Conservation (phyloP, 2,797 vertebrate species). For the Dromococcyx pavoninus region DNA sequence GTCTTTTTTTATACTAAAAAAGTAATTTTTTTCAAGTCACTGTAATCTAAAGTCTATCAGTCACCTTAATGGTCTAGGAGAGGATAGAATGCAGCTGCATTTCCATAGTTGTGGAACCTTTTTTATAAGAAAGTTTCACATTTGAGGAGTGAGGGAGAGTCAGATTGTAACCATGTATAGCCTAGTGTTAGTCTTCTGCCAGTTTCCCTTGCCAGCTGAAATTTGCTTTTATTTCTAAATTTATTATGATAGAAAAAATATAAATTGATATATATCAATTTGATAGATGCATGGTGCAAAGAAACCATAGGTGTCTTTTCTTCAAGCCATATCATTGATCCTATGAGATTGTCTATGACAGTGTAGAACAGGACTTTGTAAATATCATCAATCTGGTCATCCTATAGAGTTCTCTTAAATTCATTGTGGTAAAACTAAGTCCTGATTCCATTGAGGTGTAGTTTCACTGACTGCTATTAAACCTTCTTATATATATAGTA, state of each 20-base stretch:
- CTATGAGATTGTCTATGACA: background rate
- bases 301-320: background rate
- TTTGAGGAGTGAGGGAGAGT: background rate
- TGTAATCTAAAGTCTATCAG: constrained; percentile 15
- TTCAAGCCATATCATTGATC: background rate
- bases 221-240: background rate
- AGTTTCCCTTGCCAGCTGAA: background rate
- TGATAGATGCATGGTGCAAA: background rate
- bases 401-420: background rate
- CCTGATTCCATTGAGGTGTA: background rate
- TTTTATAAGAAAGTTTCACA: constrained; percentile 6
- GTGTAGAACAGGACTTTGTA: background rate
- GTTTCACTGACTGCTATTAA: background rate
- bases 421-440: background rate
- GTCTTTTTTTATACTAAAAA: constrained; percentile 3
- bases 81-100: constrained; percentile 14
- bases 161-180: background rate
- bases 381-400: background rate
- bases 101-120: background rate
- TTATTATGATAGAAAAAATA: background rate
- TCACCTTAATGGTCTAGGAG: constrained; percentile 20
- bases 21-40: constrained; percentile 32
- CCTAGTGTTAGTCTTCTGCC: background rate
- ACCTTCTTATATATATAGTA: background rate
- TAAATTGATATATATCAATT: background rate